These are phyloP conservation scores for Serilophus lunatus DNA, from an alignment of 2,113 vertebrate species.

Conservation along the genomic window DNA sequence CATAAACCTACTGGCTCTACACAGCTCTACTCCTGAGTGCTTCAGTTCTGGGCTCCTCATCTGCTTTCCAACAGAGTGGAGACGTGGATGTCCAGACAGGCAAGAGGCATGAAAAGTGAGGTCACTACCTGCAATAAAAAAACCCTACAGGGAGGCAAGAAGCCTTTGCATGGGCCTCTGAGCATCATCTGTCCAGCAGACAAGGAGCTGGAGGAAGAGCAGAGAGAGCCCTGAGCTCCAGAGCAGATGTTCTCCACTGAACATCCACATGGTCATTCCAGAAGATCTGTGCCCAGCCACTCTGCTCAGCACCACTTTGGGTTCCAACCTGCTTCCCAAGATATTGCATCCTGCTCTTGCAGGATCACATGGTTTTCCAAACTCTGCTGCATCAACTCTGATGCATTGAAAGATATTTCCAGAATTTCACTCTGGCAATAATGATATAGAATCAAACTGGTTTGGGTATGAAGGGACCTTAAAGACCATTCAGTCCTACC, in stretches of 20 bases:
- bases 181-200: background rate
- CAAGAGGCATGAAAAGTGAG: background rate
- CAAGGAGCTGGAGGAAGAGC: background rate
- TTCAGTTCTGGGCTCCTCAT: background rate
- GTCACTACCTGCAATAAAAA: background rate
- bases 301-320: background rate
- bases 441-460: background rate
- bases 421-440: background rate
- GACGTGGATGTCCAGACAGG: background rate
- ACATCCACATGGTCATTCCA: background rate
- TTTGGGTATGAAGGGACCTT: background rate
- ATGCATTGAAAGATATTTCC: background rate
- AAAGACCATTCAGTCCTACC: fast-evolving
- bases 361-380: background rate
- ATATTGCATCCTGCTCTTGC: background rate
- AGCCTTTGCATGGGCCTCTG: background rate
- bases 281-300: background rate
- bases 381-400: background rate
- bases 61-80: background rate
- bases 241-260: background rate
- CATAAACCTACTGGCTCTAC: background rate
- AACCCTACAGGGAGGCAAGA: background rate
- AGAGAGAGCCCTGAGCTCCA: background rate
- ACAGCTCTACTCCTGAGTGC: background rate
- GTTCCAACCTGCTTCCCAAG: background rate